Evolutionary conservation across 2,888 invertebrate species (phyloP), one percentile per base, ranked within the genome.

Genomic region (Cabera pusaria): DNA sequence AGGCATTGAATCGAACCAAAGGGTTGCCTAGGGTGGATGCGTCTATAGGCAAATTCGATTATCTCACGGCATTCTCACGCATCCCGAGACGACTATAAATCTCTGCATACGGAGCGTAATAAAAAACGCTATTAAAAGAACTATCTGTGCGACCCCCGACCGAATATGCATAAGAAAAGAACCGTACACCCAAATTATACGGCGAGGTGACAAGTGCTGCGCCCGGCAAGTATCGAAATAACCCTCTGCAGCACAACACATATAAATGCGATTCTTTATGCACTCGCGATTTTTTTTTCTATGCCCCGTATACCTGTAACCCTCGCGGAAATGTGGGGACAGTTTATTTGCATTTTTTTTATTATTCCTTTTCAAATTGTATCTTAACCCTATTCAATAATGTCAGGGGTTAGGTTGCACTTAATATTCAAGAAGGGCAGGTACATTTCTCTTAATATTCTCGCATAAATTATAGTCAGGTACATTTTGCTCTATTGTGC

Each of bases 381-480:
- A 87, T 88, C 87, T 87, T 82, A 89, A 86, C 86, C 86, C 87
- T 69, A 85, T 87, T 85, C 76, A 84, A 65, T 82, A 86, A 89
- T 86, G 87, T 84, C 82, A 88, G 89, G 90, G 89, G 89, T 89
- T 87, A 89, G 79, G 87, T 89, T 89, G 83, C 88, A 89, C 87
- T 90, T 88, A 89, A 88, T 87, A 90, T 89, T 88, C 88, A 83
- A 80, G 79, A 82, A 89, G 87, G 89, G 89, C 90, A 90, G 90
- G 90, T 90, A 89, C 89, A 86, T 88, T 87, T 84, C 83, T 83
- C 81, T 82, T 84, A 88, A 88, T 86, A 87, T 83, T 88, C 82
- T 86, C 84, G 90, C 87, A 90, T 90, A 90, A 90, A 90, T 90
- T 90, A 90, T 78, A 88, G 84, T 87, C 90, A 90, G 90, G 90